These are phyloP conservation scores for Merops nubicus DNA, from an alignment of 2,113 vertebrate genomes.

Conservation along the genomic window DNA sequence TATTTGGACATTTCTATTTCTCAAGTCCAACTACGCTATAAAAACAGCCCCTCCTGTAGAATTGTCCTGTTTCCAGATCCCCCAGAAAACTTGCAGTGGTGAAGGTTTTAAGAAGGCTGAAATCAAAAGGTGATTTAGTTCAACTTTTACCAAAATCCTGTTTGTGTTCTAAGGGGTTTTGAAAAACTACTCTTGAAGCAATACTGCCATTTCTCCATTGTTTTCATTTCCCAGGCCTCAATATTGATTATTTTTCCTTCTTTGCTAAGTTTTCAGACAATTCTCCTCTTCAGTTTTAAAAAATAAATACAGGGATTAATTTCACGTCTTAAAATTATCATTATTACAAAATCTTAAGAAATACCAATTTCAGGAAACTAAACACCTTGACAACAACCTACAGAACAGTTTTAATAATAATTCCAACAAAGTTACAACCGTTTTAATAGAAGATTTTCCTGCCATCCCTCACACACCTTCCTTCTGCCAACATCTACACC, in stretches of 20 bases:
- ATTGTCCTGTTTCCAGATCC: slow-evolving; percentile 32
- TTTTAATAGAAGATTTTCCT: background rate
- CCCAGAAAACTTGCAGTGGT: background rate
- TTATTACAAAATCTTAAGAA: background rate
- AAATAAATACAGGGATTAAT: background rate
- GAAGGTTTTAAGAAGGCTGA: background rate
- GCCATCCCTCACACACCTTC: background rate
- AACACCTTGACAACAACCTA: background rate
- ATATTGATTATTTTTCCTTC: background rate
- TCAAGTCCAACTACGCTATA: background rate
- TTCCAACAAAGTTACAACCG: background rate
- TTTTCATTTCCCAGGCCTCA: background rate
- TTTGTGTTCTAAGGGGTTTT: background rate
- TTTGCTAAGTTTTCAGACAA: background rate
- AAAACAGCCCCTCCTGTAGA: slow-evolving; percentile 26
- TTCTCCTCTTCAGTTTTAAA: background rate
- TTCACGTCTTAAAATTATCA: background rate
- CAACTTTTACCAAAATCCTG: background rate
- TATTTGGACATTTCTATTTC: background rate
- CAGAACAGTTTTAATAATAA: background rate
- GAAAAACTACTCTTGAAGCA: background rate
- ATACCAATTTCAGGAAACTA: background rate
- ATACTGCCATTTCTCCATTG: background rate
- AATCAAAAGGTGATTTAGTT: slow-evolving; percentile 5
- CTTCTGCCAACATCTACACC: background rate